Evolutionary conservation across 2,888 invertebrate genomes (phyloP).

Genomic region (Thymelicus sylvestris): DNA sequence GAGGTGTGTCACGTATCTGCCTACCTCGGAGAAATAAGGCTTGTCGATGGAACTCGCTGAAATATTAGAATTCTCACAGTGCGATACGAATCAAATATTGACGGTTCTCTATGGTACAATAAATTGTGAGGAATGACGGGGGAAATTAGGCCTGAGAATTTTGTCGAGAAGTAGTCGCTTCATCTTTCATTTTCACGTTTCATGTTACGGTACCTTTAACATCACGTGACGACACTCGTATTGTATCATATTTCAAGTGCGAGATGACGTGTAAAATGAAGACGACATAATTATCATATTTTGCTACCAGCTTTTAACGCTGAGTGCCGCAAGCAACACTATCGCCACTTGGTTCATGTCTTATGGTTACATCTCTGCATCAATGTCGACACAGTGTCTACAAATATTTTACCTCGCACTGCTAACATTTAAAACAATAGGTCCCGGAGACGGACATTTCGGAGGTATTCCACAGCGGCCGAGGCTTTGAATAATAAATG

Average conservation of each 20-base stretch:
- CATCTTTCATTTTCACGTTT: background rate
- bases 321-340: too few relatives aligned
- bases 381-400: too few relatives aligned
- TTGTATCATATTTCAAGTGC: too few relatives aligned
- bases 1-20: constrained; percentile 32
- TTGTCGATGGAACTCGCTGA: constrained; percentile 26
- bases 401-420: too few relatives aligned
- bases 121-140: constrained; percentile 5
- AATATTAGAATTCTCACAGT: constrained; percentile 28
- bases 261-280: too few relatives aligned
- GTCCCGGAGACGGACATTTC: constrained; percentile 16
- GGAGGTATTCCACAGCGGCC: constrained; percentile 29
- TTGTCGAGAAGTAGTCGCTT: background rate
- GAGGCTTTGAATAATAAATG: constrained; percentile 37
- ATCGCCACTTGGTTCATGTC: too few relatives aligned
- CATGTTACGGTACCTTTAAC: background rate
- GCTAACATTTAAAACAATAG: constrained; percentile 25
- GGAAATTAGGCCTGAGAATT: background rate
- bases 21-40: constrained; percentile 20
- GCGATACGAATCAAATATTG: constrained; percentile 33
- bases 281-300: too few relatives aligned
- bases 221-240: too few relatives aligned
- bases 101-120: constrained; percentile 13
- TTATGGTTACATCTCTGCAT: too few relatives aligned
- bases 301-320: too few relatives aligned